These are phyloP conservation scores for Brachionus asplanchnoidis DNA, from an alignment of 1,140 invertebrate species.

Conservation along the genomic window DNA sequence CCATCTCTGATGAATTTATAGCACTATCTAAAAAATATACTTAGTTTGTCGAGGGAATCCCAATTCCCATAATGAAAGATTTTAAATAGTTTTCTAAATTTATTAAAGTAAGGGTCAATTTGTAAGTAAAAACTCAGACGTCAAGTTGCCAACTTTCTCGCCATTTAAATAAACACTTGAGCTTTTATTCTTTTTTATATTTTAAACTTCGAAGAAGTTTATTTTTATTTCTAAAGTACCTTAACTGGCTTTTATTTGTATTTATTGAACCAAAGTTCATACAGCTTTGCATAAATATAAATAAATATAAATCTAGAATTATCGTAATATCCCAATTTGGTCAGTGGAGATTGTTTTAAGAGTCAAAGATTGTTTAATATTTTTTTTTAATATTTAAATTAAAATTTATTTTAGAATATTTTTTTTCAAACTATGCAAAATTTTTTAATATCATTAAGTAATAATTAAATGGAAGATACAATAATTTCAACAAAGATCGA, in stretches of 20 bases:
- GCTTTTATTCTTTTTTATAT: not conserved
- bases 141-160: not conserved
- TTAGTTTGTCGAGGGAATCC: not conserved
- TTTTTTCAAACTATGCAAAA: too few relatives aligned
- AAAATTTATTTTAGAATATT: too few relatives aligned
- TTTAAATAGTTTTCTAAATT: not conserved
- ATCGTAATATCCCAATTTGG: too few relatives aligned
- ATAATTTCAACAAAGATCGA: too few relatives aligned
- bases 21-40: not conserved
- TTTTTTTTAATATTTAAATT: too few relatives aligned
- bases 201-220: not conserved
- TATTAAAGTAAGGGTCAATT: not conserved
- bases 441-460: too few relatives aligned
- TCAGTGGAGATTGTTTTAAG: too few relatives aligned
- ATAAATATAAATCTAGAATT: not conserved
- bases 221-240: not conserved
- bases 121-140: not conserved
- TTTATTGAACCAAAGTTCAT: not conserved
- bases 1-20: not conserved
- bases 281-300: not conserved
- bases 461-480: too few relatives aligned
- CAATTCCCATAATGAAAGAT: not conserved
- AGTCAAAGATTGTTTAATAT: too few relatives aligned
- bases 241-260: not conserved
- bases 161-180: not conserved